Conservation (phyloP, 2,888 invertebrate species). For the Ochropleura plecta region DNA sequence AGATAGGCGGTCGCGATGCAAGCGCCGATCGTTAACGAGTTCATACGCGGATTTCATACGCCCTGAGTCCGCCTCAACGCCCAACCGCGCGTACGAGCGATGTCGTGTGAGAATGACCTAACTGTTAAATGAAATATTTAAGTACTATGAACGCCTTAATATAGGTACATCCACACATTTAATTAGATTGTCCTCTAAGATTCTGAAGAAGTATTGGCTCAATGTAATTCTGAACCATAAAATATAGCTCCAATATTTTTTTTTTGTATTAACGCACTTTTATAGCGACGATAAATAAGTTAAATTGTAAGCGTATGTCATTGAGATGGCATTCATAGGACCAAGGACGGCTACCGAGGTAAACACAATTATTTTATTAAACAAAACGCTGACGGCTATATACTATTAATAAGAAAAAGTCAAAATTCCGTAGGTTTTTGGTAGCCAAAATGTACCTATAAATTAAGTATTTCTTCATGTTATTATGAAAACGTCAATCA, state of each 20-base stretch:
- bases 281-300: conserved; percentile 56
- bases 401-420: background rate
- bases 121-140: too few relatives aligned
- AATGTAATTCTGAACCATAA: conserved; percentile 50
- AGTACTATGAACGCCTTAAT: too few relatives aligned
- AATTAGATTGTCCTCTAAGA: conserved; percentile 11
- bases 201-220: conserved; percentile 40
- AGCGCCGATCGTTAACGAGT: too few relatives aligned
- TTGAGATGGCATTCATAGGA: conserved; percentile 42
- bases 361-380: conserved; percentile 20
- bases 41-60: too few relatives aligned
- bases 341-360: conserved; percentile 33
- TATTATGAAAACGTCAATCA: background rate
- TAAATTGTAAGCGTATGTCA: conserved; percentile 45
- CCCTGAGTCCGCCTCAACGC: too few relatives aligned
- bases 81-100: too few relatives aligned
- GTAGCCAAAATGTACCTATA: background rate
- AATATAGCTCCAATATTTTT: conserved; percentile 37
- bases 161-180: too few relatives aligned
- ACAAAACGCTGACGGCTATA: conserved; percentile 15
- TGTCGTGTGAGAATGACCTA: too few relatives aligned
- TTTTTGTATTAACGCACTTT: conserved; percentile 48
- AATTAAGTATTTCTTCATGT: background rate
- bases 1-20: too few relatives aligned
- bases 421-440: background rate